phyloP scores from a whole-genome alignment of 2,797 vertebrate genomes.

The Halcyon badia region DNA sequence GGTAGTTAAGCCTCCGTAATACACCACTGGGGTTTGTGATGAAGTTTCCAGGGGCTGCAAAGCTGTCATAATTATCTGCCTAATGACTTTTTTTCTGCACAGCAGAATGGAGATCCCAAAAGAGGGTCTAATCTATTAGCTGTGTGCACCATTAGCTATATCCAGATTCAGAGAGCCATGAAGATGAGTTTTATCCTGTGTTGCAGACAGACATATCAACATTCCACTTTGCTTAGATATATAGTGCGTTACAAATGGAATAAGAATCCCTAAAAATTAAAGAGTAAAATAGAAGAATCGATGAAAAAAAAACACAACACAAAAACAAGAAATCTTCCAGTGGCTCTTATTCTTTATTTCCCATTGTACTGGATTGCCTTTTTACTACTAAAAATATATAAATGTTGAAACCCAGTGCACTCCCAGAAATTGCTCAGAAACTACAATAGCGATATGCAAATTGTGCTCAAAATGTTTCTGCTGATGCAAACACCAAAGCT shows the following conservation, averaged over 20 bases:
- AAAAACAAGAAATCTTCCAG: not conserved
- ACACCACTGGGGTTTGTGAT: not conserved
- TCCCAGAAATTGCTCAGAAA: not conserved
- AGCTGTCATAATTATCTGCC: not conserved
- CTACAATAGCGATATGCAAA: not conserved
- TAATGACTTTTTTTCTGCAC: not conserved
- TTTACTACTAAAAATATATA: not conserved
- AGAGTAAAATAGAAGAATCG: not conserved
- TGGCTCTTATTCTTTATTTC: not conserved
- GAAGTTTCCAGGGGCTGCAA: not conserved
- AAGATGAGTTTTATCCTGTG: not conserved
- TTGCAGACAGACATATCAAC: rapidly evolving
- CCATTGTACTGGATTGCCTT: not conserved
- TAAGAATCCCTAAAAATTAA: not conserved
- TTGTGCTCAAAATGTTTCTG: not conserved
- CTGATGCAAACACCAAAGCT: not conserved
- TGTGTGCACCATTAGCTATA: not conserved
- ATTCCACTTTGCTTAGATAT: not conserved
- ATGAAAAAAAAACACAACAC: not conserved
- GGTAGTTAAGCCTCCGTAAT: not conserved
- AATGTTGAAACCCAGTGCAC: not conserved
- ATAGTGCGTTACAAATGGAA: not conserved
- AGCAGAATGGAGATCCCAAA: not conserved
- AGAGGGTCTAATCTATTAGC: not conserved
- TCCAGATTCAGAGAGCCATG: not conserved